Evolutionary conservation across 2,113 vertebrate species (phyloP), one percentile per base, ranked within the genome.

Genomic region (Hiodon alosoides): DNA sequence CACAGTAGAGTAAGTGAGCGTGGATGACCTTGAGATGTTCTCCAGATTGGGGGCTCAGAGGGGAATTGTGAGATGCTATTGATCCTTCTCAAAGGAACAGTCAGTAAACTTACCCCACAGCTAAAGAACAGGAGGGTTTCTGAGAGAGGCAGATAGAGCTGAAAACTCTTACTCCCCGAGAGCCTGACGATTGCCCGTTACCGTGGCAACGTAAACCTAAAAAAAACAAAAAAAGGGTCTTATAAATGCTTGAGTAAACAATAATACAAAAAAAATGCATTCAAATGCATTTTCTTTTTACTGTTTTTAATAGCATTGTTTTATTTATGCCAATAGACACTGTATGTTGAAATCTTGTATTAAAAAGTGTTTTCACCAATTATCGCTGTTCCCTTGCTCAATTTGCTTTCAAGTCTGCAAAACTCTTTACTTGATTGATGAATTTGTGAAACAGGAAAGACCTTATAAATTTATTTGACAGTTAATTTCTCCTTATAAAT

Each of bases 341-440:
- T 85, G 85, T 87, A 85, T 80, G 86, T 80, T 83, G 85, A 85
- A 87, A 81, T 85, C 86, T 90, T 87, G 87, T 86, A 86, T 87
- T 86, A 87, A 83, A 86, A 87, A 81, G 69, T 81, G 84, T 91
- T 89, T 87, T 91, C 89, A 90, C 87, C 88, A 89, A 88, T 82
- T 83, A 86, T 82, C 87, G 83, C 69, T 48, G 69, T 64, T 83
- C 46, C 81, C 83, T 83, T 89, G 82, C 86, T 88, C 81, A 85
- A 89, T 89, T 84, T 79, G 80, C 86, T 86, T 82, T 86, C 86
- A 86, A 77, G 10, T 61, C 8, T 64, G 10, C 2, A 17, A 14
- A 69, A 8, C n/a, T 76, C 16, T 64, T 64, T 4, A 51, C 17
- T 59, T 71, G 54, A 11, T 60, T 60, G 58, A 48, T 54, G 9